Percentiles rank a stretch among this genome's conserved stretches.
These are phyloP conservation scores for Hippocampus barbouri DNA, from an alignment of 2,113 vertebrate genomes.

Conservation along the genomic window DNA sequence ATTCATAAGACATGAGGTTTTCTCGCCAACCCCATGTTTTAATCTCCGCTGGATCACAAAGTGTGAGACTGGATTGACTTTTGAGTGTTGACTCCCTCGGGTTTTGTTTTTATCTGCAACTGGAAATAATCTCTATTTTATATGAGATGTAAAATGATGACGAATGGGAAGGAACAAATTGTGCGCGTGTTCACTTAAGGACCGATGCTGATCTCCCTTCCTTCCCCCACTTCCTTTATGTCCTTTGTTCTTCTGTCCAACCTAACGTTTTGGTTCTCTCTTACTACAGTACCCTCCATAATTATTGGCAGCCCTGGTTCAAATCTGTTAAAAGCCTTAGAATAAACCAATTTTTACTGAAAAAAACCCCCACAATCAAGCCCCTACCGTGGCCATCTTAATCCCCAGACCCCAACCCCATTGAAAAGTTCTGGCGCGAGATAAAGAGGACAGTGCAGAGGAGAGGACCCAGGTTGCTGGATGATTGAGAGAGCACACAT, in stretches of 20 bases:
- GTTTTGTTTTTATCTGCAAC: constrained; percentile 48
- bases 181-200: too few relatives aligned
- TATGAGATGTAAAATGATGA: constrained; percentile 17
- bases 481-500: too few relatives aligned
- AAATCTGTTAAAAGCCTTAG: too few relatives aligned
- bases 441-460: too few relatives aligned
- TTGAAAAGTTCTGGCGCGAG: too few relatives aligned
- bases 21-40: constrained; percentile 23
- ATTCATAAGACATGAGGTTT: constrained; percentile 43
- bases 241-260: not conserved
- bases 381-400: too few relatives aligned
- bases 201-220: constrained; percentile 10
- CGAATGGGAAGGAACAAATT: constrained; percentile 16
- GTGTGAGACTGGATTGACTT: constrained; percentile 58
- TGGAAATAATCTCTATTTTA: constrained; percentile 32
- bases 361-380: too few relatives aligned
- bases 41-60: constrained; percentile 59
- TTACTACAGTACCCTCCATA: too few relatives aligned
- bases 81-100: constrained; percentile 27
- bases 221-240: not conserved
- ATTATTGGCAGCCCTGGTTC: too few relatives aligned
- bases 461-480: too few relatives aligned
- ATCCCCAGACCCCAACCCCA: too few relatives aligned
- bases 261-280: not conserved
- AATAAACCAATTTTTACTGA: too few relatives aligned